Base-by-base conservation (phyloP, 2,797 vertebrate species). In the Cephalopachus bancanus region DNA sequence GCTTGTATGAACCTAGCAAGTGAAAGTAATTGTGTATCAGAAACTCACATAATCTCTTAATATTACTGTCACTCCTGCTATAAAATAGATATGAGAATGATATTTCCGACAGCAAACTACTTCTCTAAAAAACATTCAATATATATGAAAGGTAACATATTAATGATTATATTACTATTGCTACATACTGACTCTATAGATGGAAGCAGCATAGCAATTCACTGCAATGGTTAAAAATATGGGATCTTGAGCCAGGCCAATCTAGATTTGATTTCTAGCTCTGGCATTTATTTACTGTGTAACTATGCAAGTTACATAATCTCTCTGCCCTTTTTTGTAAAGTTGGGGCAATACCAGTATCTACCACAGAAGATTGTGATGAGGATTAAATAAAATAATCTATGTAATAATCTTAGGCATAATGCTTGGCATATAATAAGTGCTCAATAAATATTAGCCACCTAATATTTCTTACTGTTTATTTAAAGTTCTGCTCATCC, bases 371-470 rank as follows among this genome's bases (percentile, higher is more conserved):
- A 89, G 44, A 65, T 30, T 88, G 6, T 60, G 84, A 30, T 71
- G 19, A 89, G 28, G 37, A 94, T 79, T 91, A 96, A 96, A 88
- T 92, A 60, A 89, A 93, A 84, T 78, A 93, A 94, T 65, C 30
- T 64, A 37, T 57, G 14, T 51, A 80, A 90, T 94, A 85, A 88
- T 74, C 9, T 87, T 78, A 83, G 55, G 60, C 44, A 74, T 26
- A 94, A 60, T 85, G 44, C 17, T 79, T 93, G 75, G 69, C 22
- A 91, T n/a, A 91, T 14, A 83, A 57, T 78, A 76, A 90, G 14
- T 71, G 19, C 22, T 65, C 55, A 74, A 79, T 80, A 88, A 69
- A 91, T 79, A 93, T 64, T 80, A 97, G 64, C 33, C 33, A 26
- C 59, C 53, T 62, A 44, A 67, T 44, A 44, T 44, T 44, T 44